phyloP scores from a whole-genome alignment of 2,797 vertebrate genomes.

The Gallinago solitaria region DNA sequence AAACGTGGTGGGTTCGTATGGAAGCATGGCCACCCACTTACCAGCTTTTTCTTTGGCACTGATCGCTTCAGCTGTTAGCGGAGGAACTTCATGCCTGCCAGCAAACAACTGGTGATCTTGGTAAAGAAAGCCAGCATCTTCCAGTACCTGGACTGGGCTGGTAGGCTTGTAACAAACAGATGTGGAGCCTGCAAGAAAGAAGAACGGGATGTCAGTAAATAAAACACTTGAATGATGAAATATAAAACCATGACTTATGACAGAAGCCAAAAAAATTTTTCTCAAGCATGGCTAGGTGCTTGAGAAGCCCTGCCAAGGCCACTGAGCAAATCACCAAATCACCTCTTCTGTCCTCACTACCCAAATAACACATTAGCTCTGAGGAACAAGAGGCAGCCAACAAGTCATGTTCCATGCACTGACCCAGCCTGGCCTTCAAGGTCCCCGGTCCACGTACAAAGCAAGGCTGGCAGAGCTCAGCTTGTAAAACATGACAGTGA shows the following conservation, averaged over 20 bases:
- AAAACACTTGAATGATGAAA: background rate
- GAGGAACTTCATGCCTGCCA: conserved; percentile 71
- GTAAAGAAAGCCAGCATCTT: conserved; percentile 71
- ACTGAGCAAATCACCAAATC: background rate
- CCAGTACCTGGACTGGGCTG: conserved; percentile 67
- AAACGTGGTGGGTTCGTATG: background rate
- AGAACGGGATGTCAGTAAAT: background rate
- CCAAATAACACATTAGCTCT: background rate
- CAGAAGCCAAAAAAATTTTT: background rate
- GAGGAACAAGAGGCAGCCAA: background rate
- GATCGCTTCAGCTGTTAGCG: conserved; percentile 52
- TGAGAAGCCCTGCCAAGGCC: background rate
- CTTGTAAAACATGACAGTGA: background rate
- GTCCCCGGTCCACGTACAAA: background rate
- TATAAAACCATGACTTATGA: background rate
- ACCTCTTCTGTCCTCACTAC: background rate
- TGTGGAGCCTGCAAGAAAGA: conserved; percentile 63
- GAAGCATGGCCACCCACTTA: conserved; percentile 3
- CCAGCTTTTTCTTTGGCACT: conserved; percentile 73
- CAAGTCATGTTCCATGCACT: background rate
- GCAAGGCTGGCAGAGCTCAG: background rate
- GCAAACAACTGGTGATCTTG: conserved; percentile 71
- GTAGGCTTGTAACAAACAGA: conserved; percentile 69
- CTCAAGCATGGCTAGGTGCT: background rate
- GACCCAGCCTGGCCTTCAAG: background rate